Evolutionary conservation across 2,888 invertebrate genomes (phyloP).

Genomic region (Synanthedon formicaeformis): DNA sequence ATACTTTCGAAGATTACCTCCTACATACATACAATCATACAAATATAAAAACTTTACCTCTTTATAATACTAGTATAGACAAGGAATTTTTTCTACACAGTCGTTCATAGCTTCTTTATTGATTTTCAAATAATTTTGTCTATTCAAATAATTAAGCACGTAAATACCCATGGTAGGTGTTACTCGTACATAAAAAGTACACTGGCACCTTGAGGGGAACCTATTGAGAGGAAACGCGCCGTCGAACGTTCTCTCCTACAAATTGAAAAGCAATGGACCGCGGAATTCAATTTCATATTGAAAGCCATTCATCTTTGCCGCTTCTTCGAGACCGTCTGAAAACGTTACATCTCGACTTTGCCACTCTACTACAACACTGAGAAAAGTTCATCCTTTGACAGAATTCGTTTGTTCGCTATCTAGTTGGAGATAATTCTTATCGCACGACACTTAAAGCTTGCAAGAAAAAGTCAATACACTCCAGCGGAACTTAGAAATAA

Average conservation of each 20-base stretch:
- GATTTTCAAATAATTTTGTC: too few species aligned
- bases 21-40: too few species aligned
- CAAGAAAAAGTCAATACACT: too few species aligned
- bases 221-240: constrained; percentile 41
- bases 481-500: too few species aligned
- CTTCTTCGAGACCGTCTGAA: constrained; percentile 59
- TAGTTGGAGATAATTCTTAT: neutral
- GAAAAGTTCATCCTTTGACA: constrained; percentile 42
- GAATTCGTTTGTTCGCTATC: constrained; percentile 9
- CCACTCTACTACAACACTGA: constrained; percentile 50
- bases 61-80: too few species aligned
- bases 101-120: too few species aligned
- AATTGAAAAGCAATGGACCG: constrained; percentile 76
- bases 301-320: constrained; percentile 72
- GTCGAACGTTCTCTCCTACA: constrained; percentile 61
- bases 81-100: too few species aligned
- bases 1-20: too few species aligned
- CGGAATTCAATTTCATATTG: constrained; percentile 79
- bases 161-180: neutral
- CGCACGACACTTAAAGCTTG: neutral
- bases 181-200: constrained; percentile 8
- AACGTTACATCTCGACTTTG: constrained; percentile 63
- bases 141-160: neutral
- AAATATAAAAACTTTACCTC: too few species aligned
- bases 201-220: constrained; percentile 43